Evolutionary conservation across 2,797 vertebrate genomes (phyloP), one percentile per base, ranked within the genome.

Genomic region (Acanthurus tractus): DNA sequence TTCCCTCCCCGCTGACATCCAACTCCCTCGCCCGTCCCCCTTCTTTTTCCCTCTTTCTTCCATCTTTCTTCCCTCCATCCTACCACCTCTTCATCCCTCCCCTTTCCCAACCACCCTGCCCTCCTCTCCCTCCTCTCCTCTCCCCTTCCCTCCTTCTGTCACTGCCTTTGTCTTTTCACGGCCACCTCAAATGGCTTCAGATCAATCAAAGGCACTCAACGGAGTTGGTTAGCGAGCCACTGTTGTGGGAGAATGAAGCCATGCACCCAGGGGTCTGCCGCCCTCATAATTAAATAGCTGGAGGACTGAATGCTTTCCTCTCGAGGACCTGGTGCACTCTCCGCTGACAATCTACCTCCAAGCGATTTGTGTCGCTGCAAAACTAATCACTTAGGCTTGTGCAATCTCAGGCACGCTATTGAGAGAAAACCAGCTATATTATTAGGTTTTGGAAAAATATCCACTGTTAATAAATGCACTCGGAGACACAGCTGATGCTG

Each of bases 281-380:
- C 83, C 85, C 83, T 89, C 81, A 74, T 91, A 91, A 93, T 91
- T 90, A 92, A 92, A 93, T 90, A 88, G 89, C 91, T 68, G 50
- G 77, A 88, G 88, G 86, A 85, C 84, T 78, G 81, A 85, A 90
- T 73, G 89, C 84, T 81, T 89, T 80, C 78, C 73, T 86, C 82
- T 45, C 0, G 76, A 83, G 85, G 79, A 88, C 82, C 71, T 78
- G 62, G 74, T 66, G 68, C 72, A 49, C 85, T 84, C 78, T 70
- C 62, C 42, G 8, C 73, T 44, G 83, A 88, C 88, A 88, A 87
- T 82, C 81, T 74, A 81, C 84, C 83, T 79, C 81, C 14, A 1
- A 82, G 87, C 75, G 34, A 73, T 85, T 84, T 79, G 71, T 86
- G 79, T 72, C 15, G 22, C 78, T 6, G 79, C 70, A 78, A 86